These are phyloP conservation scores for Mylabris phalerata DNA, from an alignment of 1,140 invertebrate genomes.

Conservation along the genomic window DNA sequence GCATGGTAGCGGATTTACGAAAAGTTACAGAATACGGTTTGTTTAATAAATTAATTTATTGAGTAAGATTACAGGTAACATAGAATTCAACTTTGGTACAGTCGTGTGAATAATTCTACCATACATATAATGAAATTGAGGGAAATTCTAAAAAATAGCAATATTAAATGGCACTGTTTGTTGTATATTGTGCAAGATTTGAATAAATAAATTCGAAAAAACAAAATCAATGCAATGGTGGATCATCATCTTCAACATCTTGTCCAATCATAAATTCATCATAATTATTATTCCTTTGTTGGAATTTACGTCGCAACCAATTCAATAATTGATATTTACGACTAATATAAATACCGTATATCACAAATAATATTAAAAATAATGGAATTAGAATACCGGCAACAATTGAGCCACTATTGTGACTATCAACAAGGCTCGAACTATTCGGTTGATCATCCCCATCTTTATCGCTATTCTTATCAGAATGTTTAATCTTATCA, in stretches of 20 bases:
- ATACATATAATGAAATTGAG: neutral
- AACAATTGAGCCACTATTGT: slow-evolving; percentile 25
- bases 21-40: neutral
- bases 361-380: slow-evolving; percentile 30
- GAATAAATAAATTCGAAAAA: neutral
- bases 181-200: too few relatives aligned
- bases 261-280: slow-evolving; percentile 35
- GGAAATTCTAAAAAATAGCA: neutral
- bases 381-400: slow-evolving; percentile 29
- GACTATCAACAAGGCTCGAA: slow-evolving; percentile 25
- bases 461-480: too few relatives aligned
- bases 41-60: slow-evolving; percentile 14
- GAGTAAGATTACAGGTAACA: slow-evolving; percentile 8
- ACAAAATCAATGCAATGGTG: slow-evolving; percentile 1
- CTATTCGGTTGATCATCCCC: slow-evolving; percentile 11
- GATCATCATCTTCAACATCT: slow-evolving; percentile 23
- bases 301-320: slow-evolving; percentile 24
- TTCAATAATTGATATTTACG: slow-evolving; percentile 24
- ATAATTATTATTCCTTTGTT: slow-evolving; percentile 29
- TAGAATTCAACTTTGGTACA: slow-evolving; percentile 11
- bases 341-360: slow-evolving; percentile 29
- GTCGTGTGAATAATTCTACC: slow-evolving; percentile 2
- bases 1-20: too few relatives aligned
- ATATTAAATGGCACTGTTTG: slow-evolving; percentile 1
- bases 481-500: neutral